Base-by-base conservation (phyloP, 2,888 invertebrate genomes). In the Agapetus fuscipes region DNA sequence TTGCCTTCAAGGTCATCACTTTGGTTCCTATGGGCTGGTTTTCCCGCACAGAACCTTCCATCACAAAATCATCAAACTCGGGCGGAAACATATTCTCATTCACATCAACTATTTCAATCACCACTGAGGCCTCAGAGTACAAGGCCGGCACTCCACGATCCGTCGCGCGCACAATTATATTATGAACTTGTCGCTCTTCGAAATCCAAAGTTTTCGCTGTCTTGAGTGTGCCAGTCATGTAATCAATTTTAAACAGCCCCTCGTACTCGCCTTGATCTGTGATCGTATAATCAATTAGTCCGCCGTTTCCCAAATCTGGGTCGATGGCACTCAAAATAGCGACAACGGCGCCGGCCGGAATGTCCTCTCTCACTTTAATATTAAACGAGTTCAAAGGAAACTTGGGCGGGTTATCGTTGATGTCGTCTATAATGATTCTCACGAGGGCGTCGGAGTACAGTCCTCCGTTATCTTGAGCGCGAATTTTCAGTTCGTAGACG, bases 71-170 rank as follows among this genome's bases (percentile, higher is more conserved):
- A 34, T 75, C 74, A 61, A 95, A 95, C 49, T 71, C 67, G 1
- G 95, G 93, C 36, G 89, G 72, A 61, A 82, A 78, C 39, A 80
- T 68, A 64, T 95, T 95, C 65, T 95, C 95, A 65, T 96, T 91
- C 13, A 95, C 94, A 65, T 96, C 95, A 49, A 87, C 82, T 45
- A 90, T 76, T 64, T 93, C 89, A 37, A 96, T 76, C 35, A 84
- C 75, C 17, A 96, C 75, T 42, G 80, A 75, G 40, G 88, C 82
- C 54, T 85, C 83, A 2, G 89, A 77, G 46, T 80, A 78, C 46
- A 91, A 65, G 3, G 86, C 73, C 1, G 91, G 91, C 39, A 76
- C 78, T 1, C 94, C 96, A 24, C 80, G 77, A 66, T 96, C 95
- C 31, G 77, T 76, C 1, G 91, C 95, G 41, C 80, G 74, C 39